Evolutionary conservation across 1,140 invertebrate genomes (phyloP), one percentile per base, ranked within the genome.

Genomic region (Tribolium madens): DNA sequence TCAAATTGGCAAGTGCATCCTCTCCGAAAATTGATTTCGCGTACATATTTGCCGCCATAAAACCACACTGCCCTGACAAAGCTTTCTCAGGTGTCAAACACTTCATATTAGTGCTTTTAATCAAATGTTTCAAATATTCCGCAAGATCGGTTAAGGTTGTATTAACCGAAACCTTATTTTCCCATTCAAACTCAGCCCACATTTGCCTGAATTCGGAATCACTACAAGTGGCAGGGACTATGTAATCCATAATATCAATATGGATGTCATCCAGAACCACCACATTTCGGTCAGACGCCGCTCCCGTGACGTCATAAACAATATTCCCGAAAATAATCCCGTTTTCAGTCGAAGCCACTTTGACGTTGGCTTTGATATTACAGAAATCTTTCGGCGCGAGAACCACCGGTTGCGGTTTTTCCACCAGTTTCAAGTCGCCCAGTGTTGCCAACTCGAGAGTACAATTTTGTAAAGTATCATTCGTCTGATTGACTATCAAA

Each of bases 151-250:
- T 95, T 75, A 99, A 91, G 50, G 93, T 95, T 0, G 98, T 99
- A 85, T 97, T 97, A 0, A 99, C 98, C 0, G 97, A 95, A 6
- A 99, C 96, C 91, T 99, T 99, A 88, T 99, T 99, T 89, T 99
- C 98, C 98, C 98, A 99, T 87, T 99, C 98, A 88, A 99, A 99
- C 88, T 99, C 97, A 1, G 97, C 95, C 98, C 98, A 99, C 98
- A 99, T 99, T 87, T 96, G 93, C 10, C 98, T 87, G 89, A 99
- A 99, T 87, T 99, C 97, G 0, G 92, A 91, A 86, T 99, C 98
- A 21, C 93, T 97, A 86, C 97, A 99, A 17, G 90, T 88, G 1
- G 97, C 97, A n/a, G 98, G 98, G 36, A 99, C 93, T 83, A 99
- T 99, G 87, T 99, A 99, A 88, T 99, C 98, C 96, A 99, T 99